Percentiles rank a stretch among this genome's conserved stretches.
These are phyloP conservation scores for Andrena camellia DNA, from an alignment of 2,888 invertebrate species.

Conservation along the genomic window DNA sequence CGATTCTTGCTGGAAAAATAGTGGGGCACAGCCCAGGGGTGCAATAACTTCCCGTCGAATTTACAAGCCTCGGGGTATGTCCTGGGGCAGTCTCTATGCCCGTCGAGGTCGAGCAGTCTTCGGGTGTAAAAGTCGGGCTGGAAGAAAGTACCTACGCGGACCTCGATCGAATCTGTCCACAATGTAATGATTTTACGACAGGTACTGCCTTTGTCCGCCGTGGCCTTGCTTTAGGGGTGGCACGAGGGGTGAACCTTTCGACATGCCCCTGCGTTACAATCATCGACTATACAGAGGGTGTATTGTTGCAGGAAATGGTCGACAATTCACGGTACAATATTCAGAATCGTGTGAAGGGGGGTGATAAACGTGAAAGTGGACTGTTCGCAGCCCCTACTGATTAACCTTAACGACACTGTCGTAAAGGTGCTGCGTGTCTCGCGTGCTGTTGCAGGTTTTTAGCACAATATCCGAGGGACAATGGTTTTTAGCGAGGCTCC, in stretches of 20 bases:
- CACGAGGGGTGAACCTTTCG: not conserved
- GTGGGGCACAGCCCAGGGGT: constrained; percentile 5
- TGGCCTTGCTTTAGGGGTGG: not conserved
- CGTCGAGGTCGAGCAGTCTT: not conserved
- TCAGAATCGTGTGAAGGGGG: not conserved
- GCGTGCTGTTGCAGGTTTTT: constrained; percentile 33
- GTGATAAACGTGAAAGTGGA: not conserved
- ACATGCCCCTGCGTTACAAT: constrained; percentile 20
- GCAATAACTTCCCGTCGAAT: constrained; percentile 15
- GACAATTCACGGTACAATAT: not conserved
- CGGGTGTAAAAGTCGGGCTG: not conserved
- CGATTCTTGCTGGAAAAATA: not conserved
- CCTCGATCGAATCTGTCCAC: constrained; percentile 72
- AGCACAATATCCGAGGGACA: not conserved
- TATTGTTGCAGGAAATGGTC: constrained; percentile 22
- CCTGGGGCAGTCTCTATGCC: not conserved
- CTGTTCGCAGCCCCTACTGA: not conserved
- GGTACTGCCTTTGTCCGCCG: constrained; percentile 19
- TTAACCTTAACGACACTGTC: constrained; percentile 37
- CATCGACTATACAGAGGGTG: constrained; percentile 25
- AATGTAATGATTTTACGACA: constrained; percentile 75
- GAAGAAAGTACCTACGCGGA: constrained; percentile 3
- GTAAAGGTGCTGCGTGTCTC: constrained; percentile 25
- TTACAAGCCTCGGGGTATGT: not conserved
- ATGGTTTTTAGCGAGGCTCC: not conserved